Evolutionary conservation across 1,140 invertebrate species (phyloP).

Genomic region (Caenorhabditis briggsae): DNA sequence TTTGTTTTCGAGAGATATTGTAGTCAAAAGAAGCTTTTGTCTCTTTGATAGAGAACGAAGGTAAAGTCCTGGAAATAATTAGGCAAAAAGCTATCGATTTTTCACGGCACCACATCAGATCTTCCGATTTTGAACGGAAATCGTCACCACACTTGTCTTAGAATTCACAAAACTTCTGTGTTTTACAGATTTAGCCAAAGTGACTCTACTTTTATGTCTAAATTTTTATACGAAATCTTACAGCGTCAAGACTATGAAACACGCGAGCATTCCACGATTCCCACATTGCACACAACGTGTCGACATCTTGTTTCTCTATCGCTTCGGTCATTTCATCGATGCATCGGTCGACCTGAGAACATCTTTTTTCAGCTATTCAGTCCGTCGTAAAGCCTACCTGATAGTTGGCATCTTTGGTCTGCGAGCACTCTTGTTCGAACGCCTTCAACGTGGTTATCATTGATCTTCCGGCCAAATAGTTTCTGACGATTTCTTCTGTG

Average conservation of each 20-base stretch:
- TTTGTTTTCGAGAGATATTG: too few relatives aligned
- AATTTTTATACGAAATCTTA: conserved; percentile 46
- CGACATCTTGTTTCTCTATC: conserved; percentile 62
- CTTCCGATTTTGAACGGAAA: not conserved
- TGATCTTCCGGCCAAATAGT: conserved; percentile 33
- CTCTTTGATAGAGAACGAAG: not conserved
- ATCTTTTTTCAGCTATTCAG: not conserved
- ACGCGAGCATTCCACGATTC: conserved; percentile 73
- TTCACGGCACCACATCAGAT: not conserved
- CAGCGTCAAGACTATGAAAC: conserved; percentile 68
- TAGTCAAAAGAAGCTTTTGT: too few relatives aligned
- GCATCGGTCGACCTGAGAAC: conserved; percentile 63
- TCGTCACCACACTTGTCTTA: too few relatives aligned
- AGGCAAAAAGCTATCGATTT: too few relatives aligned
- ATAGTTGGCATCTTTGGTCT: conserved; percentile 62
- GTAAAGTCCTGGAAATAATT: too few relatives aligned
- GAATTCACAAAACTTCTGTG: too few relatives aligned
- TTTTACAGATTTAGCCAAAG: too few relatives aligned
- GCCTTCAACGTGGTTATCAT: conserved; percentile 17
- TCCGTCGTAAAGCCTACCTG: conserved; percentile 4
- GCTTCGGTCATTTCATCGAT: conserved; percentile 62
- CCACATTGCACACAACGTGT: conserved; percentile 67
- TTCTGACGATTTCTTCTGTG: conserved; percentile 39
- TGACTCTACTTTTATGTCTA: too few relatives aligned
- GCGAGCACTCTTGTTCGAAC: conserved; percentile 58